A percentile compares a stretch with the other conserved stretches of the same genome.
Conservation (phyloP, 2,797 vertebrate species). For the Alosa sapidissima region DNA sequence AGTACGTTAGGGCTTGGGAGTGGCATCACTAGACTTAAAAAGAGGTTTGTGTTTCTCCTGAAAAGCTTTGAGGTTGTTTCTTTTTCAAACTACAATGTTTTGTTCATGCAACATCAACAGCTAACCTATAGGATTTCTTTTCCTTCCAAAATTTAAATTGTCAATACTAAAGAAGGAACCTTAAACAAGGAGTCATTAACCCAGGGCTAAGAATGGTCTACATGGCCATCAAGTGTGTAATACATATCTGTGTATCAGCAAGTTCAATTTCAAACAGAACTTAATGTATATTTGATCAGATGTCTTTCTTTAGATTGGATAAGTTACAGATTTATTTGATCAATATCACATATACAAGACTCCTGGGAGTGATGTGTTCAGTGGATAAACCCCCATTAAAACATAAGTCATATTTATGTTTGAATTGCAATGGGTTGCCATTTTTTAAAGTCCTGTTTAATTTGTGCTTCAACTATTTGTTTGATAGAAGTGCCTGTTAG, state of each 20-base stretch:
- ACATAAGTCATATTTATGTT: neutral
- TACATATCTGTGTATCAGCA: neutral
- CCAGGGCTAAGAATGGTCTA: neutral
- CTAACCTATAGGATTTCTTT: neutral
- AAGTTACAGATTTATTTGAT: neutral
- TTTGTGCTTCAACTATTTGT: neutral
- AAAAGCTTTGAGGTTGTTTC: neutral
- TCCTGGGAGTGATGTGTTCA: neutral
- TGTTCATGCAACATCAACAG: neutral
- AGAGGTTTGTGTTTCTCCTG: neutral
- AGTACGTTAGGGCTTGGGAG: neutral
- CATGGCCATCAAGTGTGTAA: neutral
- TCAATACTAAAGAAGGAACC: neutral
- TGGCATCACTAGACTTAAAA: conserved; percentile 1
- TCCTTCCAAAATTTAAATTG: neutral
- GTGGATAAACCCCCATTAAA: neutral
- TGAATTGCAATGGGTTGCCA: neutral
- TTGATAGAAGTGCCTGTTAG: neutral
- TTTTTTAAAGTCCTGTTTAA: neutral
- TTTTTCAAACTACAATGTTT: neutral
- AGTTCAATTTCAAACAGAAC: neutral
- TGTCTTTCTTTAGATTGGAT: neutral
- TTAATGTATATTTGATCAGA: neutral
- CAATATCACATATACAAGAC: neutral
- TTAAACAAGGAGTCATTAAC: neutral